Evolutionary conservation across 2,797 vertebrate genomes (phyloP).

Genomic region (Oryzias dopingdopingensis): DNA sequence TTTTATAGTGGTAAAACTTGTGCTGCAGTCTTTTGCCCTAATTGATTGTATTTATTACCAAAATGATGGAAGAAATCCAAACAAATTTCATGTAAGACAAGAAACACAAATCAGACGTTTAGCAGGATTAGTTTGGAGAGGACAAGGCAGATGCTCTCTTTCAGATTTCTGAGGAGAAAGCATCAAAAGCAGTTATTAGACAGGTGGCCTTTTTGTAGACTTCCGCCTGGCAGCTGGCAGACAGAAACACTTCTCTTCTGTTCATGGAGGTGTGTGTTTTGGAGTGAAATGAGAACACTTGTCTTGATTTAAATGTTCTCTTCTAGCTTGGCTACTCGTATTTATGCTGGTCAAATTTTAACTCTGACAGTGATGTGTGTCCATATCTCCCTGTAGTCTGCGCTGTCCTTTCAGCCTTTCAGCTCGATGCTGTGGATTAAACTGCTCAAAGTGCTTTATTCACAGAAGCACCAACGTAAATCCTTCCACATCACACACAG

Average conservation of each 20-base stretch:
- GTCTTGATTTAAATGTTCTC: slow-evolving; percentile 58
- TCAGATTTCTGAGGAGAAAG: slow-evolving; percentile 45
- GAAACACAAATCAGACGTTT: slow-evolving; percentile 34
- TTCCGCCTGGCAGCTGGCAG: slow-evolving; percentile 66
- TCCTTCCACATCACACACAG: slow-evolving; percentile 33
- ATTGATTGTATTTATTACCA: slow-evolving; percentile 29
- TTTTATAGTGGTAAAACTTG: slow-evolving; percentile 2
- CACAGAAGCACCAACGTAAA: slow-evolving; percentile 35
- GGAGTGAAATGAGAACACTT: slow-evolving; percentile 49
- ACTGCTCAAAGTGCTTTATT: slow-evolving; percentile 52
- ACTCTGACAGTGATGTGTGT: slow-evolving; percentile 41
- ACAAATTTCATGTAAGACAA: slow-evolving; percentile 31
- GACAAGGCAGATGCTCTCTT: slow-evolving; percentile 54
- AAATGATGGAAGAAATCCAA: slow-evolving; percentile 9
- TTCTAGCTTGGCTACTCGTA: slow-evolving; percentile 33
- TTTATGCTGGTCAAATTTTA: slow-evolving; percentile 55
- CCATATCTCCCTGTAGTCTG: slow-evolving; percentile 31
- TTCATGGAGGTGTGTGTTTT: slow-evolving; percentile 37
- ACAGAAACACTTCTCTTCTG: slow-evolving; percentile 41
- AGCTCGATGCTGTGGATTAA: slow-evolving; percentile 51
- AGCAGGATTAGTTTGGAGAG: slow-evolving; percentile 53
- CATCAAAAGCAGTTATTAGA: slow-evolving; percentile 63
- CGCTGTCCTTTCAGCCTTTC: slow-evolving; percentile 27
- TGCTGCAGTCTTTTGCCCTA: neutral
- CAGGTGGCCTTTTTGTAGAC: slow-evolving; percentile 64